Evolutionary conservation across 2,797 vertebrate genomes (phyloP).

Genomic region (Lycodopsis pacificus): DNA sequence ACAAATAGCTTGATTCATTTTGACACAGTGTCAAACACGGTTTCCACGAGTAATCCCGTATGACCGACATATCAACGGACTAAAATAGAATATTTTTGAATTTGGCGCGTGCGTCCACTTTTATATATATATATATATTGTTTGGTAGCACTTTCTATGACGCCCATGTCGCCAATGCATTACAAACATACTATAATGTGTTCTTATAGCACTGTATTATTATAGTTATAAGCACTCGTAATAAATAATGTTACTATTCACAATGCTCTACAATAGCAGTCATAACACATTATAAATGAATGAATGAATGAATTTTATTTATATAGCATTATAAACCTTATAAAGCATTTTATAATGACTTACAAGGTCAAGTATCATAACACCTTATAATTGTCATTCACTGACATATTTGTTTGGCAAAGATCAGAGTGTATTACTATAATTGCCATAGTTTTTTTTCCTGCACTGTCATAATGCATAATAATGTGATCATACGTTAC

Average conservation of each 20-base stretch:
- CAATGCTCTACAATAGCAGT: background rate
- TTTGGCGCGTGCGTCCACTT: background rate
- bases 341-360: background rate
- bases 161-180: background rate
- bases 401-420: too few species aligned
- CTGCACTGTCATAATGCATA: too few species aligned
- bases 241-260: background rate
- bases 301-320: too few species aligned
- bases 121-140: background rate
- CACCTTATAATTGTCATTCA: background rate
- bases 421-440: too few species aligned
- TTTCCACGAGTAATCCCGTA: slow-evolving; percentile 12
- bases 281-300: background rate
- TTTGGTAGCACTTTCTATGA: background rate
- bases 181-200: background rate
- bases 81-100: slow-evolving; percentile 27
- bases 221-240: too few species aligned
- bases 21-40: slow-evolving; percentile 51
- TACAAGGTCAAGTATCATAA: background rate
- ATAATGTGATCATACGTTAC: background rate
- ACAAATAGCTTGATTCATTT: slow-evolving; percentile 44
- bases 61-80: slow-evolving; percentile 40
- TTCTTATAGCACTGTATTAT: background rate
- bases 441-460: too few species aligned
- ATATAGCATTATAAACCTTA: too few species aligned